phyloP scores from a whole-genome alignment of 1,140 invertebrate species.

The Drosophila santomea region DNA sequence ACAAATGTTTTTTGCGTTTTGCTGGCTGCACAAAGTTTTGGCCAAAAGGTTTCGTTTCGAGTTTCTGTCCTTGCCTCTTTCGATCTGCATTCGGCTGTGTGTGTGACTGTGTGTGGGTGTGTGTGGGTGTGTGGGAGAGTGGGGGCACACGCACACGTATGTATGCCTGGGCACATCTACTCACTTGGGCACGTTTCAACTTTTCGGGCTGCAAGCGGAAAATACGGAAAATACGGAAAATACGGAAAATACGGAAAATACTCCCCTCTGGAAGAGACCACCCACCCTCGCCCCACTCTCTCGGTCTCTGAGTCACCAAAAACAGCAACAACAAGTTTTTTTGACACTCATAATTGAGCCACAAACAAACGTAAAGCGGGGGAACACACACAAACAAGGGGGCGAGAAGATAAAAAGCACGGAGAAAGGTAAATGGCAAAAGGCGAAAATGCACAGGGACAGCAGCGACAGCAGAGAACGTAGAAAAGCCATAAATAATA shows the following conservation, averaged over 20 bases:
- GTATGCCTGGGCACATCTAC: constrained; percentile 9
- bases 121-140: not conserved
- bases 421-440: constrained; percentile 70
- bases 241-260: not conserved
- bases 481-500: constrained; percentile 79
- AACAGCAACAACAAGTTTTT: constrained; percentile 39
- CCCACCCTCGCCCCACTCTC: not conserved
- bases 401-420: not conserved
- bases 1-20: constrained; percentile 41
- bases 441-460: constrained; percentile 66
- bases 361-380: constrained; percentile 37
- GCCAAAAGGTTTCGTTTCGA: constrained; percentile 50
- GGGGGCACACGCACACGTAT: constrained; percentile 13
- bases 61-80: constrained; percentile 21
- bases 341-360: constrained; percentile 80
- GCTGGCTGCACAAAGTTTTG: constrained; percentile 38
- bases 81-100: constrained; percentile 20
- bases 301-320: constrained; percentile 64
- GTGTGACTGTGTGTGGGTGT: no score
- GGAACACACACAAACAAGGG: not conserved
- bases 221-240: not conserved
- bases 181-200: constrained; percentile 33
- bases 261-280: not conserved
- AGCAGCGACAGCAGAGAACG: constrained; percentile 52
- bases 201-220: constrained; percentile 30